Conservation (phyloP, 2,113 vertebrate species). For the Phoxinus phoxinus region DNA sequence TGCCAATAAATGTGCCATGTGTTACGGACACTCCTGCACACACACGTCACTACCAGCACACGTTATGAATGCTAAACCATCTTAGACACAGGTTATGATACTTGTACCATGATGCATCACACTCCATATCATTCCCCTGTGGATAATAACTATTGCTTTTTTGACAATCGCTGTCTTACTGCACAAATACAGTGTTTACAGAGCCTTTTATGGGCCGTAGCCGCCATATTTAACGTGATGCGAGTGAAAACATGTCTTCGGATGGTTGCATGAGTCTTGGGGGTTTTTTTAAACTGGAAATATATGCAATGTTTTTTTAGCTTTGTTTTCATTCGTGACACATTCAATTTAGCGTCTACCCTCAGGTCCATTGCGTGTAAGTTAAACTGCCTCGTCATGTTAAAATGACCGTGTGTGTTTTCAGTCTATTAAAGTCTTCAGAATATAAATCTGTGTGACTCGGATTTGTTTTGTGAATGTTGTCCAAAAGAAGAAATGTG, state of each 20-base stretch:
- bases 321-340: not conserved
- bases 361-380: not conserved
- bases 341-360: not conserved
- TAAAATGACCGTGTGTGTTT: not conserved
- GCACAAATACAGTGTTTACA: slow-evolving; percentile 25
- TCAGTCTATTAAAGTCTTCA: slow-evolving; percentile 12
- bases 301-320: too few relatives aligned
- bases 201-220: not conserved
- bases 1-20: not conserved
- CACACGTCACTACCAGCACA: not conserved
- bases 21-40: not conserved
- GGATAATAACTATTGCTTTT: not conserved
- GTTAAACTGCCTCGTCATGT: not conserved
- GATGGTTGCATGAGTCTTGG: not conserved
- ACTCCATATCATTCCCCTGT: not conserved
- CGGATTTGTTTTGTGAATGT: not conserved
- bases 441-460: not conserved
- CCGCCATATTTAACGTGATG: not conserved
- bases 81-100: not conserved
- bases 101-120: not conserved
- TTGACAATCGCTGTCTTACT: slow-evolving; percentile 17
- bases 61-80: not conserved
- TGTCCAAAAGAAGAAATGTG: too few relatives aligned
- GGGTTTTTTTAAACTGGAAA: not conserved
- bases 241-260: not conserved